A percentile compares a stretch with the other conserved stretches of the same genome.
phyloP scores from a whole-genome alignment of 2,888 invertebrate genomes.

The Neoascia interrupta region DNA sequence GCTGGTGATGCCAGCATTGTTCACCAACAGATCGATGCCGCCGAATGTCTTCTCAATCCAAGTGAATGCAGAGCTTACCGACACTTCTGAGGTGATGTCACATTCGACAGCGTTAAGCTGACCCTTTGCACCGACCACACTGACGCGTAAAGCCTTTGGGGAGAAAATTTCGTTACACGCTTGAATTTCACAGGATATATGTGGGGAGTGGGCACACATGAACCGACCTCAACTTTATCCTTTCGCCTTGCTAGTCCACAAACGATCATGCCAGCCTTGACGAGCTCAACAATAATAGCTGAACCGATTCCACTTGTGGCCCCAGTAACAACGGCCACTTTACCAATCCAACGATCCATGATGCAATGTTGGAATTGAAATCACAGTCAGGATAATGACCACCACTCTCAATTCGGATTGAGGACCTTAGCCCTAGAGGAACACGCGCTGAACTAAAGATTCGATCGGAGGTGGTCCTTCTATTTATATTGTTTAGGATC shows the following conservation, averaged over 20 bases:
- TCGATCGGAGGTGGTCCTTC: constrained; percentile 42
- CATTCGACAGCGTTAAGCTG: constrained; percentile 73
- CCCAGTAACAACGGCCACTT: constrained; percentile 72
- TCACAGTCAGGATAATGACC: constrained; percentile 2
- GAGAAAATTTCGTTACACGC: neutral
- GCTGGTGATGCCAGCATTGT: constrained; percentile 72
- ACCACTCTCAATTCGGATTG: constrained; percentile 7
- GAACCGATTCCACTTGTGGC: constrained; percentile 71
- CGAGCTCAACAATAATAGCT: constrained; percentile 71
- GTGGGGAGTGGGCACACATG: neutral
- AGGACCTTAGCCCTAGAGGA: constrained; percentile 41
- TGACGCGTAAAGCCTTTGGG: constrained; percentile 70
- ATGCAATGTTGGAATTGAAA: neutral
- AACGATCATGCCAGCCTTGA: constrained; percentile 72
- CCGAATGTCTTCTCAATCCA: constrained; percentile 74
- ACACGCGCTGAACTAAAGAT: constrained; percentile 56
- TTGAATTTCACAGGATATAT: neutral
- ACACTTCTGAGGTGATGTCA: constrained; percentile 72
- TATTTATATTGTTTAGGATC: constrained; percentile 65
- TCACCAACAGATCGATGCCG: constrained; percentile 72
- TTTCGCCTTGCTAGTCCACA: constrained; percentile 71
- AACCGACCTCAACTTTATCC: constrained; percentile 73
- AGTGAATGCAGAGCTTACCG: constrained; percentile 71
- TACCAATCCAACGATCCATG: constrained; percentile 72
- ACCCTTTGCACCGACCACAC: constrained; percentile 72